Percentiles rank a stretch among this genome's conserved stretches.
phyloP scores from a whole-genome alignment of 2,888 invertebrate genomes.

The Drosophila leonis region DNA sequence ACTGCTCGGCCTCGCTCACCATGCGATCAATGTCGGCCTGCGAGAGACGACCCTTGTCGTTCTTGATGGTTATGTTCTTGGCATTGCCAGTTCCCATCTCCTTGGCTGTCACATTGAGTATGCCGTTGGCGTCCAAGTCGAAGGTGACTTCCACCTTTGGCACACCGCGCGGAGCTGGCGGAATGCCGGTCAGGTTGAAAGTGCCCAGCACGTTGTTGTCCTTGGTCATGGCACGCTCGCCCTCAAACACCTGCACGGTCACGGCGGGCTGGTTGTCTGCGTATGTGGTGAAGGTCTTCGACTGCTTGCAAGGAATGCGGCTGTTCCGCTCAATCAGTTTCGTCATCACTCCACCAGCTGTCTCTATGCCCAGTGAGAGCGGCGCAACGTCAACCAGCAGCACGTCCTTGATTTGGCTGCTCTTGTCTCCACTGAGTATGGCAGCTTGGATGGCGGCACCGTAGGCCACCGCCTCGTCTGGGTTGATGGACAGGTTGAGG shows the following conservation, averaged over 20 bases:
- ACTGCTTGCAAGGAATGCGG: conserved; percentile 90
- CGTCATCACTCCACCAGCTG: conserved; percentile 93
- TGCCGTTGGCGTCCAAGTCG: conserved; percentile 96
- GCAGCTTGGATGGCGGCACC: conserved; percentile 92
- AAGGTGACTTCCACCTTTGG: conserved; percentile 95
- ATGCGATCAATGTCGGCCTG: conserved; percentile 93
- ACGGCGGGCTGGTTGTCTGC: conserved; percentile 93
- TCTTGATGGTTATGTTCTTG: conserved; percentile 92
- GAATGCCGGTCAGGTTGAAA: conserved; percentile 97
- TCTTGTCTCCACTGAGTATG: conserved; percentile 89
- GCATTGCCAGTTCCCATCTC: conserved; percentile 89
- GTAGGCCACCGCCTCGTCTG: conserved; percentile 93
- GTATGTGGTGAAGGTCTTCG: conserved; percentile 92
- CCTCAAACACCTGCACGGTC: conserved; percentile 91
- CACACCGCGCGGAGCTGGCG: conserved; percentile 96
- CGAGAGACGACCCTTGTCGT: conserved; percentile 92
- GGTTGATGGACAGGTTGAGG: conserved; percentile 91
- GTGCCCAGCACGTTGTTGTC: conserved; percentile 97
- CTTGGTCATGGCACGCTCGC: conserved; percentile 95
- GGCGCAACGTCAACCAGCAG: conserved; percentile 89
- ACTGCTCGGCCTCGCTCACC: conserved; percentile 91
- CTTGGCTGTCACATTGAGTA: conserved; percentile 94
- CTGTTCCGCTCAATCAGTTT: conserved; percentile 91
- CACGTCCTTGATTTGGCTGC: conserved; percentile 91
- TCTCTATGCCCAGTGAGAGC: conserved; percentile 91